Percentiles rank a stretch among this genome's conserved stretches.
phyloP scores from a whole-genome alignment of 1,140 invertebrate species.

The Psilanteris sp. region DNA sequence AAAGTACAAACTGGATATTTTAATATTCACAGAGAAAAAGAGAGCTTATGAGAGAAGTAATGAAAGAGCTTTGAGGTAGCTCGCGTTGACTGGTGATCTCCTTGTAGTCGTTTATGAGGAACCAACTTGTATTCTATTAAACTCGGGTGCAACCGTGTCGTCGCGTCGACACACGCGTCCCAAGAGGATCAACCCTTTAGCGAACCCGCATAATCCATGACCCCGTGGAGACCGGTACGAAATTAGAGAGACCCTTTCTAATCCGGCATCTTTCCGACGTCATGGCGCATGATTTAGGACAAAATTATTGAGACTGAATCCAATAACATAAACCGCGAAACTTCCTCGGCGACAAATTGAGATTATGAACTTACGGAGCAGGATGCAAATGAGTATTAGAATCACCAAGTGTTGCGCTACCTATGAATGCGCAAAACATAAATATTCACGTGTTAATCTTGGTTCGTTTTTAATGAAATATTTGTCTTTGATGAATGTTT shows the following conservation, averaged over 20 bases:
- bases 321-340: constrained; percentile 76
- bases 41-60: constrained; percentile 39
- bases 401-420: constrained; percentile 22
- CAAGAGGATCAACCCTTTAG: constrained; percentile 79
- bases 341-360: constrained; percentile 75
- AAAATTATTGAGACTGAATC: constrained; percentile 77
- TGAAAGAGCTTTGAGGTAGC: constrained; percentile 46
- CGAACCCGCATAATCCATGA: constrained; percentile 77
- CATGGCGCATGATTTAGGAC: constrained; percentile 75
- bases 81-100: constrained; percentile 46
- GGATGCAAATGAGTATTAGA: constrained; percentile 39
- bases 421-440: no score
- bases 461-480: no score
- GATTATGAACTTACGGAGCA: constrained; percentile 65
- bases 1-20: constrained; percentile 14
- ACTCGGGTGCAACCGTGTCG: constrained; percentile 72
- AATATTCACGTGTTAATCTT: no score
- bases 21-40: constrained; percentile 50
- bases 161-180: constrained; percentile 75
- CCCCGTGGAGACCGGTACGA: constrained; percentile 75
- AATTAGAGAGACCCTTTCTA: constrained; percentile 75
- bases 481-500: no score
- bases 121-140: constrained; percentile 75
- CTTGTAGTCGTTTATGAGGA: constrained; percentile 65
- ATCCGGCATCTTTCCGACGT: constrained; percentile 61